These are phyloP conservation scores for Adelphocoris suturalis DNA, from an alignment of 2,888 invertebrate genomes.

Conservation along the genomic window DNA sequence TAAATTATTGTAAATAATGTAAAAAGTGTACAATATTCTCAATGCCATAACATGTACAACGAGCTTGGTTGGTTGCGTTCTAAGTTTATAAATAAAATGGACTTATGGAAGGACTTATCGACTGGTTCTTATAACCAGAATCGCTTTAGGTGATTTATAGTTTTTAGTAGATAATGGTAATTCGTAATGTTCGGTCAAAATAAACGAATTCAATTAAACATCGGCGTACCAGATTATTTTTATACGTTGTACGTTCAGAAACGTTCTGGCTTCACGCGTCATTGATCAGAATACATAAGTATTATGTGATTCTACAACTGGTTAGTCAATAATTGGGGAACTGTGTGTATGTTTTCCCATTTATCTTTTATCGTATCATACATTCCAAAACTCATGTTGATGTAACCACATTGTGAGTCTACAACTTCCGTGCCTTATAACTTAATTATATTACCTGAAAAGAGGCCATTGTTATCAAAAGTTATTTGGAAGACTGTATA, in stretches of 20 bases:
- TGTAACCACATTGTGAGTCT: too few relatives aligned
- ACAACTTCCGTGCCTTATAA: too few relatives aligned
- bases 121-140: not conserved
- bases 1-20: slow-evolving; percentile 11
- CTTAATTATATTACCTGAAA: too few relatives aligned
- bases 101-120: slow-evolving; percentile 14
- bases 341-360: too few relatives aligned
- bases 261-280: too few relatives aligned
- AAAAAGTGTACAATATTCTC: not conserved
- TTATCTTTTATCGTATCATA: too few relatives aligned
- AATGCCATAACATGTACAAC: not conserved
- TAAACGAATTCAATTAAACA: not conserved
- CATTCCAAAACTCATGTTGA: too few relatives aligned
- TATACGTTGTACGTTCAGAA: too few relatives aligned
- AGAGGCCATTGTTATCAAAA: not conserved
- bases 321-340: too few relatives aligned
- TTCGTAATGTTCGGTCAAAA: not conserved
- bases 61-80: not conserved
- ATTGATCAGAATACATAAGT: too few relatives aligned
- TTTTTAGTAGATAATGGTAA: not conserved
- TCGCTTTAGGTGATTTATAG: slow-evolving; percentile 26
- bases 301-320: too few relatives aligned
- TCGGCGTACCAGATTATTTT: not conserved
- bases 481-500: slow-evolving; percentile 31
- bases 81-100: not conserved